These are phyloP conservation scores for Pelodytes ibericus DNA, from an alignment of 2,797 vertebrate genomes.

Conservation along the genomic window DNA sequence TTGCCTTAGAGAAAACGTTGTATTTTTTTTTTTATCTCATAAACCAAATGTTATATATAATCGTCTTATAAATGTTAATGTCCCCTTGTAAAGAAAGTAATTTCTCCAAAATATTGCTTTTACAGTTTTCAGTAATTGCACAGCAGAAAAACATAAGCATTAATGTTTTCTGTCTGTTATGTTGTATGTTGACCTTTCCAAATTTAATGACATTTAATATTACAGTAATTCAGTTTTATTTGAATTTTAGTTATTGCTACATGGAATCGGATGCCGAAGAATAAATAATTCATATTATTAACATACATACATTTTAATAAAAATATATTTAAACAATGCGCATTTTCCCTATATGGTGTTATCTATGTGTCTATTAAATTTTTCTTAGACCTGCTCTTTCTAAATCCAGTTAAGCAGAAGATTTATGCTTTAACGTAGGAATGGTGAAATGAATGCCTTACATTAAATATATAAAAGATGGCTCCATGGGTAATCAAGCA, in stretches of 20 bases:
- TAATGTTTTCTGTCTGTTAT: neutral
- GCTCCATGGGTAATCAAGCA: neutral
- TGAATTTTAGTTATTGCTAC: neutral
- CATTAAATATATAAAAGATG: neutral
- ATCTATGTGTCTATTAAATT: neutral
- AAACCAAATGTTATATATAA: neutral
- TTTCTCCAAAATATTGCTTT: constrained; percentile 24
- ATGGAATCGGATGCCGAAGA: neutral
- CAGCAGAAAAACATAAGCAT: neutral
- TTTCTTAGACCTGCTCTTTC: neutral
- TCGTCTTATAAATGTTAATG: neutral
- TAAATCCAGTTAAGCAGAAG: constrained; percentile 4
- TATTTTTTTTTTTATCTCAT: too few relatives aligned
- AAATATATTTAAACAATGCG: neutral
- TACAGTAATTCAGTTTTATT: neutral
- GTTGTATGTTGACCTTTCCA: neutral
- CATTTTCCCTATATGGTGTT: neutral
- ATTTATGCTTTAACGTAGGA: constrained; percentile 19
- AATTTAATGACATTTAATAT: neutral
- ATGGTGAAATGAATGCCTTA: constrained; percentile 7
- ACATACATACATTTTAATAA: neutral
- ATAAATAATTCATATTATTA: neutral
- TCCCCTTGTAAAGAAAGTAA: too few relatives aligned
- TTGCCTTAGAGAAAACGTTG: too few relatives aligned
- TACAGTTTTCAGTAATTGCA: constrained; percentile 25